Evolutionary conservation across 2,797 vertebrate species (phyloP).

Genomic region (Ctenopoma multispine): DNA sequence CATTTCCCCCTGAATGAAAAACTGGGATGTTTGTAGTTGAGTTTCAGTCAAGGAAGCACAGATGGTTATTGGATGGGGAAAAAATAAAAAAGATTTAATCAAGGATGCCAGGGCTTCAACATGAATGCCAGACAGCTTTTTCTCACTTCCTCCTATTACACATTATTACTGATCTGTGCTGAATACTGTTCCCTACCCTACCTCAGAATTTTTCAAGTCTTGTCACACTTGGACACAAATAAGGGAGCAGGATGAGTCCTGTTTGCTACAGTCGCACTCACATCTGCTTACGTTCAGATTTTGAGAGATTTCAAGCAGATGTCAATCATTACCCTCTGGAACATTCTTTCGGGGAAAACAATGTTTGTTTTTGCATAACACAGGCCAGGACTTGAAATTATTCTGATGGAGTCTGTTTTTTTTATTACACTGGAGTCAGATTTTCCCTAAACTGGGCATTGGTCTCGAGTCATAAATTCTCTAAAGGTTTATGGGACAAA

Average conservation of each 20-base stretch:
- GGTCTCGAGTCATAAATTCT: constrained; percentile 8
- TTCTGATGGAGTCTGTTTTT: constrained; percentile 34
- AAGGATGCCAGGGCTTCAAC: constrained; percentile 46
- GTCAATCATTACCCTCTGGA: constrained; percentile 58
- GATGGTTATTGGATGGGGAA: constrained; percentile 21
- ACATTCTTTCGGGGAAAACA: constrained; percentile 43
- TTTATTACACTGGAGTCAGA: constrained; percentile 4
- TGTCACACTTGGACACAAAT: constrained; percentile 21
- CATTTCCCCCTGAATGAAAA: constrained; percentile 5
- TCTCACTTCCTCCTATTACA: constrained; percentile 56
- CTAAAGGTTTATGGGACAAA: constrained; percentile 14
- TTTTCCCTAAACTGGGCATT: constrained; percentile 19
- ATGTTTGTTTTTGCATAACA: constrained; percentile 41
- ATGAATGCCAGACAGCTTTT: constrained; percentile 41
- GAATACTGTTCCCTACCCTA: constrained; percentile 37
- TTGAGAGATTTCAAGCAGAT: constrained; percentile 61
- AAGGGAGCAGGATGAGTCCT: constrained; percentile 32
- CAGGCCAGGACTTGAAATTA: constrained; percentile 8
- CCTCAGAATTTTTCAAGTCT: constrained; percentile 22
- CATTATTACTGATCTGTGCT: constrained; percentile 31
- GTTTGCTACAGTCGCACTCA: constrained; percentile 28
- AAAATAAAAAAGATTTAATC: constrained; percentile 24
- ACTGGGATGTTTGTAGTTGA: constrained; percentile 21
- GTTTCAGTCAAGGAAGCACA: constrained; percentile 20
- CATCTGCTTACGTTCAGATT: constrained; percentile 60